A percentile compares a stretch with the other conserved stretches of the same genome.
Conservation (phyloP, 2,113 vertebrate species). For the Entosphenus tridentatus region DNA sequence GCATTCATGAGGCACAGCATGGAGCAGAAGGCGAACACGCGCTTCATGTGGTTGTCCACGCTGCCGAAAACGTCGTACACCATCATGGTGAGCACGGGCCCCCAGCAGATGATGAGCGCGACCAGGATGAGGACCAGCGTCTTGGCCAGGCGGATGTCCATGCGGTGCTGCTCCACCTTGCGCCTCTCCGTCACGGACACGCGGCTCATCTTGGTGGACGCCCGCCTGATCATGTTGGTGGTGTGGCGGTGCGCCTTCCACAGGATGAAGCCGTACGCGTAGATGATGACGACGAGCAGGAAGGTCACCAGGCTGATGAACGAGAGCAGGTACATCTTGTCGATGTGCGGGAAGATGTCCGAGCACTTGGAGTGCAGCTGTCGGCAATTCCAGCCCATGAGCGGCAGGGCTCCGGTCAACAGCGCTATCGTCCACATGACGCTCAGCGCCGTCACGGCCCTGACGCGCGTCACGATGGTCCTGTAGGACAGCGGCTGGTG, state of each 20-base stretch:
- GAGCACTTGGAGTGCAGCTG: conserved; percentile 72
- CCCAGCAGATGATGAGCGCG: conserved; percentile 95
- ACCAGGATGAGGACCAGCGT: conserved; percentile 90
- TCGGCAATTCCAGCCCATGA: conserved; percentile 98
- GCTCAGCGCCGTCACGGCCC: conserved; percentile 87
- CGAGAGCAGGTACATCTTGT: conserved; percentile 89
- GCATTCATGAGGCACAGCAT: conserved; percentile 97
- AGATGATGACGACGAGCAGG: conserved; percentile 83
- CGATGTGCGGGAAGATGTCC: conserved; percentile 90
- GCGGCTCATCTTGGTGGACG: conserved; percentile 86
- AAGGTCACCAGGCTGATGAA: conserved; percentile 86
- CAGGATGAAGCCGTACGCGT: conserved; percentile 94
- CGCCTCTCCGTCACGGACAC: conserved; percentile 71
- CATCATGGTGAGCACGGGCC: conserved; percentile 91
- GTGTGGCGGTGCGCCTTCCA: conserved; percentile 95
- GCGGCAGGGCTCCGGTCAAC: conserved; percentile 69
- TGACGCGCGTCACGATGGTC: conserved; percentile 84
- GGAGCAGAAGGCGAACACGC: conserved; percentile 87
- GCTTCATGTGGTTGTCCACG: conserved; percentile 90
- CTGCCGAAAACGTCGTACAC: conserved; percentile 94
- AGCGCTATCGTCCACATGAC: conserved; percentile 97
- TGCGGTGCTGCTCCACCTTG: conserved; percentile 85
- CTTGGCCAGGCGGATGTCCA: conserved; percentile 96
- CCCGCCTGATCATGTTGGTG: conserved; percentile 75
- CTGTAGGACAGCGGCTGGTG: conserved; percentile 80